Conservation (phyloP, 2,797 vertebrate genomes). For the Rhinophrynus dorsalis region DNA sequence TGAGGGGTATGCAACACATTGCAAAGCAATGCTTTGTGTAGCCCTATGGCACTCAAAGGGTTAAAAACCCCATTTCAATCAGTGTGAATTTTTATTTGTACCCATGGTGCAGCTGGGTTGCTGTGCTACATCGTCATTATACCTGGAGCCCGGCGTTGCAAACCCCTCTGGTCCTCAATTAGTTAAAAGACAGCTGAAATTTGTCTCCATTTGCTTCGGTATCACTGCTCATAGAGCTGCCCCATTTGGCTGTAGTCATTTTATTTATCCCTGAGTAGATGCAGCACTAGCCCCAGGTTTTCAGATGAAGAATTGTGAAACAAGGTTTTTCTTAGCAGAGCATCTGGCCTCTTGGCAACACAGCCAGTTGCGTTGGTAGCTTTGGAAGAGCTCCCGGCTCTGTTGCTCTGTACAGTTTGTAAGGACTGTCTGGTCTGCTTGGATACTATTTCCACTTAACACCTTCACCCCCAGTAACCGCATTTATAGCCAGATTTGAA, state of each 20-base stretch:
- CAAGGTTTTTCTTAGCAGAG: background rate
- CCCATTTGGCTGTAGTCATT: background rate
- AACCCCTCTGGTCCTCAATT: too few relatives aligned
- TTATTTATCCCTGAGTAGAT: conserved; percentile 3
- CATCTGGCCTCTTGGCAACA: conserved; percentile 28
- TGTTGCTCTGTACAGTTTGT: conserved; percentile 11
- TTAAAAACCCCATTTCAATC: too few relatives aligned
- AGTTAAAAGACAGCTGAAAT: background rate
- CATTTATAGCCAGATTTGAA: conserved; percentile 11
- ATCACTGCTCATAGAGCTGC: background rate
- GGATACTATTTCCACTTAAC: conserved; percentile 38
- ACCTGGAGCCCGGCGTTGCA: too few relatives aligned
- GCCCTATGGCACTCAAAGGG: too few relatives aligned
- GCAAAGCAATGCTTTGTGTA: too few relatives aligned
- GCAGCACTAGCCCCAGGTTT: conserved; percentile 14
- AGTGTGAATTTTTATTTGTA: too few relatives aligned
- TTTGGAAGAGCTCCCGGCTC: conserved; percentile 2
- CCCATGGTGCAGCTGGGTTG: too few relatives aligned
- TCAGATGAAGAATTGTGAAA: conserved; percentile 3
- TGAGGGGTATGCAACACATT: too few relatives aligned
- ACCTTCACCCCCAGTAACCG: conserved; percentile 31
- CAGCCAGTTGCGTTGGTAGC: background rate
- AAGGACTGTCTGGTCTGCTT: conserved; percentile 32
- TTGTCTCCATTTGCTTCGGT: conserved; percentile 2
- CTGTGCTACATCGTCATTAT: too few relatives aligned